Evolutionary conservation across 2,113 vertebrate species (phyloP).

Genomic region (Oncorhynchus tshawytscha): DNA sequence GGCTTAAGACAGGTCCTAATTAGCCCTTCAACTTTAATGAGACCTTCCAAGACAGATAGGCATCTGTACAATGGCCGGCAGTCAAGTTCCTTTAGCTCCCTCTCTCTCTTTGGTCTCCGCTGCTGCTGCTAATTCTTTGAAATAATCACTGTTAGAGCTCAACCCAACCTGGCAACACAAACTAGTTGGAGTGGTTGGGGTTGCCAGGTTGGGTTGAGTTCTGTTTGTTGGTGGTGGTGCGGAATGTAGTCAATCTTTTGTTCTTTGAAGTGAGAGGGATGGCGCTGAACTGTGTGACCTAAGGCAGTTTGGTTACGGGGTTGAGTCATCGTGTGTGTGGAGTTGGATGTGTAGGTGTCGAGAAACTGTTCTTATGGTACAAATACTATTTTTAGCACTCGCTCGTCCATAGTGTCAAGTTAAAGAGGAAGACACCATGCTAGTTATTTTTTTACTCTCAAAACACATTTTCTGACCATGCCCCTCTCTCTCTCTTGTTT

Average conservation of each 20-base stretch:
- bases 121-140: neutral
- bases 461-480: constrained; percentile 25
- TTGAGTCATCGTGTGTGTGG: neutral
- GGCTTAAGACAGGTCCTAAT: constrained; percentile 62
- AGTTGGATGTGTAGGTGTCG: neutral
- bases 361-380: neutral
- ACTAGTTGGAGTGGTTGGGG: neutral
- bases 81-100: constrained; percentile 14
- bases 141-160: neutral
- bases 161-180: neutral
- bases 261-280: constrained; percentile 55
- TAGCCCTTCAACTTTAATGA: constrained; percentile 70
- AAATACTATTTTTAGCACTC: neutral
- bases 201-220: neutral
- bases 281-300: neutral
- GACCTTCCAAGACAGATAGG: constrained; percentile 57
- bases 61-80: constrained; percentile 48
- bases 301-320: neutral
- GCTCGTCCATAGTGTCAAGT: neutral
- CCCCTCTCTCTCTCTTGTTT: constrained; percentile 34
- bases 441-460: neutral
- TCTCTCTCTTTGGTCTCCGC: neutral
- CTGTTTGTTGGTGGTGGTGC: constrained; percentile 24
- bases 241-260: constrained; percentile 46
- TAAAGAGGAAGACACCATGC: neutral